Base-by-base conservation (phyloP, 2,797 vertebrate genomes). In the Botia kubotai region DNA sequence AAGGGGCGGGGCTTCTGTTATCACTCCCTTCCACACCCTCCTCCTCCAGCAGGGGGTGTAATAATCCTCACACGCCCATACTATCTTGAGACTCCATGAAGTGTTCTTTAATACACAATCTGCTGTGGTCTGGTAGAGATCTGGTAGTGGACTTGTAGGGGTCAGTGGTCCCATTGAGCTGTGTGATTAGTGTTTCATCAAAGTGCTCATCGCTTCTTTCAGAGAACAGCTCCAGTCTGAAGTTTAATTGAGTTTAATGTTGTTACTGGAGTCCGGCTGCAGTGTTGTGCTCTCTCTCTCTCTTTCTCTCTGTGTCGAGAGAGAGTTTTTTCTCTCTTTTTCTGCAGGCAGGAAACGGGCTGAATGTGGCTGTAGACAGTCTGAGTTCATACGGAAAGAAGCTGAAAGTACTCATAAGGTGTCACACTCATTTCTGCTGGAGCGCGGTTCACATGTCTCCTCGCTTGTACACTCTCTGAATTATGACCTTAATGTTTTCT, bases 191-290 rank as follows among this genome's bases (percentile, higher is more conserved):
- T 33, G 39, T 63, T 79, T 21, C 63, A 79, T 71, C 75, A 4
- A 14, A 10, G 2, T 21, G 58, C 63, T 68, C 75, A 57, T 68
- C 63, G 23, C 52, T 75, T 65, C 73, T 65, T 60, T 14, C 43
- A 75, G 46, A 75, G 73, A 68, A 77, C 63, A 14, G 33, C 67
- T 36, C 55, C 23, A 13, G 70, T 78, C 66, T 50, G 43, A 78
- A 78, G 55, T 70, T 78, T 78, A 70, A 78, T 78, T 78, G 67
- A 78, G 67, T 78, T 78, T 39, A 70, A 33, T 68, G 50, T 67
- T 77, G 75, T 77, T 77, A 77, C 68, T 48, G 33, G 65, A 77
- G 52, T 67, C 48, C 4, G 29, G 63, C 63, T 77, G 75, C 48
- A 16, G 63, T 23, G 53, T 66, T 36, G 12, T 26, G 63, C 62